Evolutionary conservation across 2,888 invertebrate genomes (phyloP), one percentile per base, ranked within the genome.

Genomic region (Agrochola lota): DNA sequence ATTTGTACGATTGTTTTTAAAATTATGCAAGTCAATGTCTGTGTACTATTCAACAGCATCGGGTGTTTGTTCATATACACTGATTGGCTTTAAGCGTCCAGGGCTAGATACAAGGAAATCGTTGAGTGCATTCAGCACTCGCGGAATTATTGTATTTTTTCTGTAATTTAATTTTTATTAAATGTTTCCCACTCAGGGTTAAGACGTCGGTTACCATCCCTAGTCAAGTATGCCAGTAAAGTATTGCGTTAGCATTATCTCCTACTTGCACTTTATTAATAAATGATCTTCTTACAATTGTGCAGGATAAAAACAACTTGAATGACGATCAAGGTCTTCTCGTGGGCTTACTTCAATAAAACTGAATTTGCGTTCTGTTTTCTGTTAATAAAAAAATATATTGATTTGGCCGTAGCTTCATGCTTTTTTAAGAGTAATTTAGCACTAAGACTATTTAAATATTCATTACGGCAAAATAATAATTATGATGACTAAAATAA

Each of bases 261-360:
- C 23, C 55, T 17, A 68, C 68, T 67, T 78, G 17, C 8, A 6
- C 1, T 67, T 68, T 66, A 66, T 67, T 78, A 67, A 23, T 26
- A 63, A 52, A 78, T 49, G 78, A 35, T 78, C 26, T 77, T 23
- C n/a, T 78, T 8, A 57, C 40, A 63, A 52, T n/a, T 46, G 35
- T 4, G 35, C 35, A 35, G 35, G 66, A 8, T 62, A 43, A 75
- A 60, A 62, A 52, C 4, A 46, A n/a, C 20, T 57, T 74, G 8
- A 74, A 8, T 73, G 9, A n/a, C 20, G 26, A 23, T 62, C 71
- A 80, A 80, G 43, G 46, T 63, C 55, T 26, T 26, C 1, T 55
- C 55, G 9, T 3, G 3, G 30, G 40, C 7, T 30, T 4, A n/a
- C 3, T 20, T 55, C 9, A 26, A 26, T 57, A 46, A 43, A 26